A percentile compares a stretch with the other conserved stretches of the same genome.
These are phyloP conservation scores for Trematomus bernacchii DNA, from an alignment of 2,797 vertebrate species.

Conservation along the genomic window DNA sequence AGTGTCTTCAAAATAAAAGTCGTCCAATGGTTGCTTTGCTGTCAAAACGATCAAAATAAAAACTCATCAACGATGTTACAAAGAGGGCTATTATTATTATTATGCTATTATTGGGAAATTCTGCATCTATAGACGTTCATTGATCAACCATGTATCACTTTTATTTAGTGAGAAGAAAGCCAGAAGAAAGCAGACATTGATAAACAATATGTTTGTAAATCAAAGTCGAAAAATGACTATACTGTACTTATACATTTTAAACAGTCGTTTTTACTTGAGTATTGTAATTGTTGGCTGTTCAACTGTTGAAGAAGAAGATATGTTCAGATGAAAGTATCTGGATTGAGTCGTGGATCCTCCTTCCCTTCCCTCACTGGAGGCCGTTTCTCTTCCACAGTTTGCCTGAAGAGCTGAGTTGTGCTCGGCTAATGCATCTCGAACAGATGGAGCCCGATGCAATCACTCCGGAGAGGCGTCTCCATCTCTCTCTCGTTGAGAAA, in stretches of 20 bases:
- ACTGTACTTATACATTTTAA: too few relatives aligned
- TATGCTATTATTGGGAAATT: background rate
- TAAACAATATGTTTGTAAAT: too few relatives aligned
- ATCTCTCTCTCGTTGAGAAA: constrained; percentile 11
- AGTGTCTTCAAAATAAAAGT: background rate
- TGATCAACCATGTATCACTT: too few relatives aligned
- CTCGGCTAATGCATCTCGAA: constrained; percentile 71
- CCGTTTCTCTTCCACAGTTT: constrained; percentile 52
- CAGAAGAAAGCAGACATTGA: too few relatives aligned
- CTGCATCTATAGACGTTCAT: too few relatives aligned
- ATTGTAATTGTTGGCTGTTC: constrained; percentile 12
- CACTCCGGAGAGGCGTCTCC: constrained; percentile 36
- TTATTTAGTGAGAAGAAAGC: too few relatives aligned
- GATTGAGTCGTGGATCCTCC: constrained; percentile 36
- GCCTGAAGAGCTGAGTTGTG: constrained; percentile 59
- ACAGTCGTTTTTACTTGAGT: too few relatives aligned
- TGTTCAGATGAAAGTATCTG: constrained; percentile 34
- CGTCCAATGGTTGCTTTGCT: too few relatives aligned
- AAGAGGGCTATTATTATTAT: too few relatives aligned
- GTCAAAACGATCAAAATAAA: constrained; percentile 17
- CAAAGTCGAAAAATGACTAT: too few relatives aligned
- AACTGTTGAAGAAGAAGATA: constrained; percentile 22
- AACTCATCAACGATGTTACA: background rate
- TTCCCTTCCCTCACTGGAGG: constrained; percentile 38
- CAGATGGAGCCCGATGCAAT: constrained; percentile 58